Base-by-base conservation (phyloP, 2,797 vertebrate genomes). In the Sebastes dallii region DNA sequence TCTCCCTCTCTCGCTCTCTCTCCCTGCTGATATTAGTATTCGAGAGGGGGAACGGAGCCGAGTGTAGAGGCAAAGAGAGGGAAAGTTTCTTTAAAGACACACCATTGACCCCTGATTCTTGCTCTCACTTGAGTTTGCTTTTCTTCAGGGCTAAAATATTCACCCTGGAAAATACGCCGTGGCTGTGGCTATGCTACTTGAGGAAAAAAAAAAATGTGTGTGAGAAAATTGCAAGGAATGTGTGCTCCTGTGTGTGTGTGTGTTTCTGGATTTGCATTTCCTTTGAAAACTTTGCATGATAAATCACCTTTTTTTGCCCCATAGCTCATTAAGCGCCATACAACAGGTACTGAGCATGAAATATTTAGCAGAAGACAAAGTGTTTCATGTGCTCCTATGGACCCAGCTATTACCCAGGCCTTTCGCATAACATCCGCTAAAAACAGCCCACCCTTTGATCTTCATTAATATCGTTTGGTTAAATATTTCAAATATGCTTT, bases 121-220 rank as follows among this genome's bases (percentile, higher is more conserved):
- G 94, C 95, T 96, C 91, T 96, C 65, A 92, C 96, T 96, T 95
- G 95, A 96, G 97, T 97, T 97, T 96, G 95, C 96, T 97, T 97
- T 97, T 96, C 96, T 97, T 82, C 94, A 89, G 96, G 96, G 96
- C 97, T 97, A 96, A 98, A 98, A 97, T 97, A 98, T 98, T 97
- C 97, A 97, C 96, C 94, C 94, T 92, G 95, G 95, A 97, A 61
- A 96, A 97, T 95, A 95, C 86, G 88, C 92, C 90, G 94, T 85
- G 91, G 94, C 93, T 81, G 92, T 92, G 94, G 92, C 94, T 95
- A 95, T 94, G 96, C 88, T 86, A 86, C 88, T 90, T 78, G 78
- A 86, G 86, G 69, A 84, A 78, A 83, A 88, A 83, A 67, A 84
- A 78, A 83, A 88, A 83, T 39, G 77, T 72, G 87, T 80, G 56